Percentiles rank a stretch among this genome's conserved stretches.
phyloP scores from a whole-genome alignment of 2,888 invertebrate genomes.

The Drosophila lacicola region DNA sequence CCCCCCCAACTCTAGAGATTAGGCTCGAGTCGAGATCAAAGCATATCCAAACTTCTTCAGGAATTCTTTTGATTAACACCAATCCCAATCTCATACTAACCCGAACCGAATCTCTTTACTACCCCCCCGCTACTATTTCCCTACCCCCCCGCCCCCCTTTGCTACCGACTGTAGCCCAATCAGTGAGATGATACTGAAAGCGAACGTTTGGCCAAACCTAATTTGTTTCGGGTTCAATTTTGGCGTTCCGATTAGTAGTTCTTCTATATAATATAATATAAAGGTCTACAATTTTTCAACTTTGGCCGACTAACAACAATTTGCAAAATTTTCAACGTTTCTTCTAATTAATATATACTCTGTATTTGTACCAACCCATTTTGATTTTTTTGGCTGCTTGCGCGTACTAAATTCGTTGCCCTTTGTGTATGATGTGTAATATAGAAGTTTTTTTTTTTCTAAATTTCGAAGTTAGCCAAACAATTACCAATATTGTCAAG shows the following conservation, averaged over 20 bases:
- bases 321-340: slow-evolving; percentile 53
- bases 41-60: slow-evolving; percentile 73
- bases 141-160: background rate
- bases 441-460: slow-evolving; percentile 36
- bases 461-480: slow-evolving; percentile 51
- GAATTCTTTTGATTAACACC: slow-evolving; percentile 26
- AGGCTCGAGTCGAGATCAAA: slow-evolving; percentile 28
- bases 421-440: slow-evolving; percentile 31
- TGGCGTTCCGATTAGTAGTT: slow-evolving; percentile 57
- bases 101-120: background rate
- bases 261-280: slow-evolving; percentile 17
- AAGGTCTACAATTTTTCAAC: slow-evolving; percentile 22
- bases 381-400: slow-evolving; percentile 8
- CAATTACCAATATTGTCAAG: slow-evolving; percentile 38
- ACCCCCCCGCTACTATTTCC: background rate
- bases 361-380: slow-evolving; percentile 13
- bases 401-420: slow-evolving; percentile 47
- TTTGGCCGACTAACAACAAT: slow-evolving; percentile 22
- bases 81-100: background rate
- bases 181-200: background rate
- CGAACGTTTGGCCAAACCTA: slow-evolving; percentile 7
- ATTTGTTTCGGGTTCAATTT: slow-evolving; percentile 58
- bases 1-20: too few species aligned
- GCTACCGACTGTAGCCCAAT: slow-evolving; percentile 34
- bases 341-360: slow-evolving; percentile 6